Evolutionary conservation across 2,888 invertebrate genomes (phyloP), one percentile per base, ranked within the genome.

Genomic region (Ditula angustiorana): DNA sequence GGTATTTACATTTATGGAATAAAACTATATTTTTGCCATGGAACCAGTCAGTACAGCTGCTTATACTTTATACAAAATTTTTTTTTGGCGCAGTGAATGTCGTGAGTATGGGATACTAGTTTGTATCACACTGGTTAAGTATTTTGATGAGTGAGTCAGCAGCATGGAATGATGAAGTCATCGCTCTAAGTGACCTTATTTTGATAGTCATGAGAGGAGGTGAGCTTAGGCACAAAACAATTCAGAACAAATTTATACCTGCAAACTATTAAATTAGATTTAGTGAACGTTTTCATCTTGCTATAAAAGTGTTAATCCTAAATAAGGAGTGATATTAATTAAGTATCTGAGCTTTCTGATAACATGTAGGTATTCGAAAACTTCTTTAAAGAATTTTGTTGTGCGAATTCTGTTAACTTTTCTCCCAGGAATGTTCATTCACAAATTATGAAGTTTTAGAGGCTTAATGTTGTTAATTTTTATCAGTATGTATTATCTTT

Each of bases 131-230:
- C 52, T 46, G 52, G 46, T 44, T 50, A 53, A 46, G 23, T 46
- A 64, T 60, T 53, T 61, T 53, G 58, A 49, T 35, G n/a, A 37
- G 46, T 62, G 65, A 61, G 68, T 62, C 62, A 57, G 49, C 63
- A 47, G 52, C 37, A 33, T 59, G 53, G 57, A 58, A 28, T 60
- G 50, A 62, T 66, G 61, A 68, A 66, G 58, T 66, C 59, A 64
- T 60, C 68, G 59, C 60, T 46, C 35, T 26, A 41, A 69, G 74
- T 76, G 76, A 74, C 77, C 80, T 74, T 82, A 76, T 75, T 19
- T 77, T 69, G 63, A 71, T 75, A 78, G 72, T 75, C 73, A 72
- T 70, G 69, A 68, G 69, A 41, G 62, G 49, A 57, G n/a, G 52
- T 33, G 52, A 63, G 21, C 35, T 47, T 30, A 53, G 30, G 8